phyloP scores from a whole-genome alignment of 23 tunicate species.

The Trididemnum clinides region DNA sequence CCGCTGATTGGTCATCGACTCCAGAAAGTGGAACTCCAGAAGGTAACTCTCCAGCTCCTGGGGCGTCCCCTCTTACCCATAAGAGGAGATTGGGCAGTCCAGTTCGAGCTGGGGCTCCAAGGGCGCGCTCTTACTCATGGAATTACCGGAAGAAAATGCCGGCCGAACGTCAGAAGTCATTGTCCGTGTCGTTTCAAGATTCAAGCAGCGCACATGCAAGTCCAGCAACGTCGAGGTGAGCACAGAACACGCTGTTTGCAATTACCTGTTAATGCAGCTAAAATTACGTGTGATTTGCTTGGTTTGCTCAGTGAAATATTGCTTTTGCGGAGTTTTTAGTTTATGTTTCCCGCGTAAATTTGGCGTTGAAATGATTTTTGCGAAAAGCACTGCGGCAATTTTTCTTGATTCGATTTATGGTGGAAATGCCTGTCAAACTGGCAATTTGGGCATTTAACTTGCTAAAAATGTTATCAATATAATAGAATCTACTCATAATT shows the following conservation, averaged over 20 bases:
- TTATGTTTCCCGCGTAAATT: too few species aligned
- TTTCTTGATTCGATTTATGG: too few species aligned
- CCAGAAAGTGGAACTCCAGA: neutral
- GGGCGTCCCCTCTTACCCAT: conserved; percentile 12
- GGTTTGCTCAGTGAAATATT: neutral
- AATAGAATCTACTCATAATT: too few species aligned
- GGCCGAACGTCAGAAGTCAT: conserved; percentile 33
- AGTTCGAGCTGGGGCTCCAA: neutral
- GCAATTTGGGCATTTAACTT: too few species aligned
- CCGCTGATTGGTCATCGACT: neutral
- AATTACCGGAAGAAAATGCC: conserved; percentile 52
- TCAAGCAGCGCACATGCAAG: conserved; percentile 42
- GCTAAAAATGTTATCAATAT: too few species aligned
- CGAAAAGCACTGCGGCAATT: too few species aligned
- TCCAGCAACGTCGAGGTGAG: conserved; percentile 12
- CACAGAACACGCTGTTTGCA: neutral
- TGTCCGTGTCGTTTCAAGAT: neutral
- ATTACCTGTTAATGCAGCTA: neutral
- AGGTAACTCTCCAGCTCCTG: neutral
- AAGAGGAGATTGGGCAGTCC: conserved; percentile 35
- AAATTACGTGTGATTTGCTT: neutral
- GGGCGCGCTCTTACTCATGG: conserved; percentile 50
- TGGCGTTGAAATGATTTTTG: too few species aligned
- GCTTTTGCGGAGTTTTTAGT: too few species aligned
- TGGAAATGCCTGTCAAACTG: too few species aligned